Evolutionary conservation across 2,888 invertebrate genomes (phyloP), one percentile per base, ranked within the genome.

Genomic region (Cancer borealis): DNA sequence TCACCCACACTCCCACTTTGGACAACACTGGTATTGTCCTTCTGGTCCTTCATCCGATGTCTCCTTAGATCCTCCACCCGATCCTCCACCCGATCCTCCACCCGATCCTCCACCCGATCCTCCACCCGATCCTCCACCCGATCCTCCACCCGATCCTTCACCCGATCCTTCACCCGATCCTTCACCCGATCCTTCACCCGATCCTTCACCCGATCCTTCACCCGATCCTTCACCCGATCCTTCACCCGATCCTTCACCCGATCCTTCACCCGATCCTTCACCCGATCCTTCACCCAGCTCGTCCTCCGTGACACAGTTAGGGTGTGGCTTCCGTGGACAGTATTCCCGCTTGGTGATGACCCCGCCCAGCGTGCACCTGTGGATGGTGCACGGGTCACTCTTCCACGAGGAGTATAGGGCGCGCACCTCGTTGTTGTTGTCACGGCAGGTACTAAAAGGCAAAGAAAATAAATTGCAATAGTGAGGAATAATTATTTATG

Each of bases 321-420:
- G 26, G 73, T 39, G 21, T 4, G 91, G 91, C 66, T 73, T 66
- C 8, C 21, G 39, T 2, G 73, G 73, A n/a, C 91, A 91, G 17
- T 17, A 8, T 10, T 73, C 45, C 45, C 66, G n/a, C 73, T 14
- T 21, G 46, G 30, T 73, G 45, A n/a, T 21, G n/a, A 91, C 26
- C 17, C 91, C 91, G 10, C 73, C 46, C n/a, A 73, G 46, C n/a
- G 91, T 91, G 26, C 91, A 91, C 73, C 3, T 45, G 91, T 91
- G 73, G 66, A 3, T 39, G 45, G 66, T 91, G 73, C 91, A 91
- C 4, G 39, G 45, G 46, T 91, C 91, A 10, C 66, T 73, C 10
- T 21, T n/a, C 91, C 91, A 91, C 21, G 91, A 21, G 73, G 91
- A 39, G 91, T 91, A 66, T 0, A 91, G 91, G 46, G 17, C 73